These are phyloP conservation scores for Polietes domitor DNA, from an alignment of 2,888 invertebrate species.

Conservation along the genomic window DNA sequence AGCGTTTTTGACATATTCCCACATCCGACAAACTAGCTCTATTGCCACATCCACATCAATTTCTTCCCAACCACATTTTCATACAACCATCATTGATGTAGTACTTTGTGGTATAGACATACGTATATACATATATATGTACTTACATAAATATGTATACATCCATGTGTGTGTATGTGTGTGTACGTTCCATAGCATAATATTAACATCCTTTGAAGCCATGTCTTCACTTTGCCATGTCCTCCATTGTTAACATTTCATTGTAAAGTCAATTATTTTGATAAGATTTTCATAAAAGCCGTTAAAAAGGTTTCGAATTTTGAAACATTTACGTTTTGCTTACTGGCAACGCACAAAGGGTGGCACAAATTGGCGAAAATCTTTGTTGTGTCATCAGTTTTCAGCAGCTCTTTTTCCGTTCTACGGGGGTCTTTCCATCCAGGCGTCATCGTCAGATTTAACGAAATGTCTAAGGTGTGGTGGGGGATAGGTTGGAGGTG, in stretches of 20 bases:
- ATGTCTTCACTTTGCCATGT: neutral
- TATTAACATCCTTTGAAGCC: neutral
- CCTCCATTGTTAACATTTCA: slow-evolving; percentile 1
- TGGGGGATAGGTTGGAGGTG: no score
- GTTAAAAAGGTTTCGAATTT: neutral
- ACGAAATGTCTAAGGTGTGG: no score
- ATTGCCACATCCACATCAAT: no score
- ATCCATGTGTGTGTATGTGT: neutral
- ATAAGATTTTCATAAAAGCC: slow-evolving; percentile 9
- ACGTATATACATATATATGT: no score
- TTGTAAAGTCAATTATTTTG: slow-evolving; percentile 34
- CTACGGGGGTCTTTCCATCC: no score
- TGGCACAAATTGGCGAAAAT: neutral
- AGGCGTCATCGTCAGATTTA: no score
- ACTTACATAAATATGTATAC: neutral
- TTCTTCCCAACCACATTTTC: neutral
- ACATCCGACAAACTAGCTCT: slow-evolving; percentile 13
- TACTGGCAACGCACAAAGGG: neutral
- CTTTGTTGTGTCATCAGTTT: neutral
- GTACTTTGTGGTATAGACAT: neutral
- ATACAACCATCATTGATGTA: neutral
- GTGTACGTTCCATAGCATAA: neutral
- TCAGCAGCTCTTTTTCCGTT: neutral
- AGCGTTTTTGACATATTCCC: no score
- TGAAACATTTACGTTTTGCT: neutral